Conservation (phyloP, 2,888 invertebrate species). For the Deilephila porcellus region DNA sequence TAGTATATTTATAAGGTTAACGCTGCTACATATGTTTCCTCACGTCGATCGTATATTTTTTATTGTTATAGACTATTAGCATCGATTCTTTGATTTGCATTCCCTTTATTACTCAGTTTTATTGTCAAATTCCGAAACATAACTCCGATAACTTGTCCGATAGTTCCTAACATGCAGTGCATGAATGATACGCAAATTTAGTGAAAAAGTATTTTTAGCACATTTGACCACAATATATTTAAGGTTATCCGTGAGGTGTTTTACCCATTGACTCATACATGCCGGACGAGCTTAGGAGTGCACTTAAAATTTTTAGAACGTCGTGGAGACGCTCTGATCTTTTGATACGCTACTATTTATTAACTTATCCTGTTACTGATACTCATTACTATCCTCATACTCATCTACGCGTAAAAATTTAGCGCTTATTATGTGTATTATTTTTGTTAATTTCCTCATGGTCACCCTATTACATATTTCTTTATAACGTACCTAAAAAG, state of each 20-base stretch:
- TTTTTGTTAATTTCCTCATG: not conserved
- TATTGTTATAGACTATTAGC: not conserved
- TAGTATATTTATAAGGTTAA: constrained; percentile 27
- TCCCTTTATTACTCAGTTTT: not conserved
- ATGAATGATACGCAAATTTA: not conserved
- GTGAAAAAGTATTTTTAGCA: not conserved
- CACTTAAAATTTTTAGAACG: constrained; percentile 23
- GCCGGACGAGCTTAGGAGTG: constrained; percentile 1
- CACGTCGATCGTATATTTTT: constrained; percentile 17
- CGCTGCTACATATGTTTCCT: not conserved
- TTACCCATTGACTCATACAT: constrained; percentile 9
- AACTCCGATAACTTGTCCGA: too few relatives aligned
- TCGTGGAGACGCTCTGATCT: constrained; percentile 27
- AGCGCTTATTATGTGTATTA: constrained; percentile 5
- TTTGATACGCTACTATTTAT: constrained; percentile 24
- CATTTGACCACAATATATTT: not conserved
- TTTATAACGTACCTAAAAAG: too few relatives aligned
- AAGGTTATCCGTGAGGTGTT: not conserved
- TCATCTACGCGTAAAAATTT: not conserved
- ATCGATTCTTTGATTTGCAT: not conserved
- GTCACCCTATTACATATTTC: too few relatives aligned
- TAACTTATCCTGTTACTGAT: constrained; percentile 28
- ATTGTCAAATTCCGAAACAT: too few relatives aligned
- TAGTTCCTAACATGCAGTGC: too few relatives aligned
- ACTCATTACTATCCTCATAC: constrained; percentile 29